Conservation (phyloP, 2,888 invertebrate species). For the Cantharis rufa region DNA sequence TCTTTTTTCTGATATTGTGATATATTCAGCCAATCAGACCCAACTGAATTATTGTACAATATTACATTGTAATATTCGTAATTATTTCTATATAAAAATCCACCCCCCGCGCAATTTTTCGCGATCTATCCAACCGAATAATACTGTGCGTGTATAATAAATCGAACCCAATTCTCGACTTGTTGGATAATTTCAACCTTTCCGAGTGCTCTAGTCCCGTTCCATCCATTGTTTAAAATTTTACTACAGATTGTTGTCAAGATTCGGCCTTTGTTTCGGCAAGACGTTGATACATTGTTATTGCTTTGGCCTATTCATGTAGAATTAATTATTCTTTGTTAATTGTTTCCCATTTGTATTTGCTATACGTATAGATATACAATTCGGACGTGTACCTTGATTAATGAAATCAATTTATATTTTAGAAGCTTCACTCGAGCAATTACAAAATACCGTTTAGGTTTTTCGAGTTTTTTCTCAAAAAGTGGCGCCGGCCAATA, state of each 20-base stretch:
- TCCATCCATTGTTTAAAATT: conserved; percentile 23
- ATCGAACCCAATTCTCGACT: conserved; percentile 15
- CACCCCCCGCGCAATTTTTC: neutral
- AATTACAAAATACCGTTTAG: neutral
- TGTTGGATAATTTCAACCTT: conserved; percentile 19
- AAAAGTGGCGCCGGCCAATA: neutral
- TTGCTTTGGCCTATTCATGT: conserved; percentile 23
- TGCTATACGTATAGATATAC: conserved; percentile 8
- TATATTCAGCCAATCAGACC: too few species aligned
- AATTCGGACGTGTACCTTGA: conserved; percentile 24
- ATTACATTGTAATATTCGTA: too few species aligned
- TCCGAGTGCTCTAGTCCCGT: neutral
- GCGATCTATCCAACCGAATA: neutral
- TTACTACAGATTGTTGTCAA: conserved; percentile 26
- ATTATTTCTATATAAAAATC: conserved; percentile 11
- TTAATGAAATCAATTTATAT: conserved; percentile 26
- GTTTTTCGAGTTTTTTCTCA: neutral
- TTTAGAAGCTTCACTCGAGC: neutral
- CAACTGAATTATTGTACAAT: too few species aligned
- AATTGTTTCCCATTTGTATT: conserved; percentile 25
- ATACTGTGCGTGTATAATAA: conserved; percentile 14
- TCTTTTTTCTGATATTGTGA: too few species aligned
- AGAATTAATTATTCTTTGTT: conserved; percentile 27
- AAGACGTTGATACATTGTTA: conserved; percentile 27
- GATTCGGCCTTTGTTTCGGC: conserved; percentile 21